These are phyloP conservation scores for Nemopilema nomurai DNA, from an alignment of 30 jellyfish, hydroid and myxozoan genomes.

Conservation along the genomic window DNA sequence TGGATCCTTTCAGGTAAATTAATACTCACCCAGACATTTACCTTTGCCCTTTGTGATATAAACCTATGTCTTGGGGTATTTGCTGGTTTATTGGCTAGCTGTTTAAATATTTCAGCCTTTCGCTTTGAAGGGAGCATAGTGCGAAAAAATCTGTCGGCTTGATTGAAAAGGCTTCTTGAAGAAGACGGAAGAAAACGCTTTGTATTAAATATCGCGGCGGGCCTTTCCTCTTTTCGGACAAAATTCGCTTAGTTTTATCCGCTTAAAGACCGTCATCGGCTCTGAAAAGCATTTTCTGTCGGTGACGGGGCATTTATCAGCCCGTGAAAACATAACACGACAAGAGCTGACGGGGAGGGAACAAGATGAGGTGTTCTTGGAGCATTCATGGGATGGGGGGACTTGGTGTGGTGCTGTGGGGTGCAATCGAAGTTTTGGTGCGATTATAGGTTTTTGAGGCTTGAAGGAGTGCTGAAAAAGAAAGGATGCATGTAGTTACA, in stretches of 20 bases:
- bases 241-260: background rate
- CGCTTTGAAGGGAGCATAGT: background rate
- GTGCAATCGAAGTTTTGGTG: no score
- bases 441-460: no score
- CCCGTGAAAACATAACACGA: background rate
- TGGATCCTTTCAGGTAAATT: constrained; percentile 14
- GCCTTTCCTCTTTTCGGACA: background rate
- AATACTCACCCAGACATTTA: background rate
- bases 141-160: background rate
- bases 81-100: background rate
- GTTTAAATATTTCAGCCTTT: background rate
- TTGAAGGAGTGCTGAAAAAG: no score
- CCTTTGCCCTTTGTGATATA: background rate
- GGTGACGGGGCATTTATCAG: background rate
- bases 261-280: background rate
- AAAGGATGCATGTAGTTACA: no score
- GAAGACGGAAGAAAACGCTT: background rate
- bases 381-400: no score
- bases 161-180: background rate
- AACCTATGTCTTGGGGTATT: background rate
- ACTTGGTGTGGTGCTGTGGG: no score
- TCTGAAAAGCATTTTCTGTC: background rate
- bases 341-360: background rate
- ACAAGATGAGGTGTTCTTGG: no score
- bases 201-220: background rate